Conservation (phyloP, 2,888 invertebrate genomes). For the Chydorus sphaericus region DNA sequence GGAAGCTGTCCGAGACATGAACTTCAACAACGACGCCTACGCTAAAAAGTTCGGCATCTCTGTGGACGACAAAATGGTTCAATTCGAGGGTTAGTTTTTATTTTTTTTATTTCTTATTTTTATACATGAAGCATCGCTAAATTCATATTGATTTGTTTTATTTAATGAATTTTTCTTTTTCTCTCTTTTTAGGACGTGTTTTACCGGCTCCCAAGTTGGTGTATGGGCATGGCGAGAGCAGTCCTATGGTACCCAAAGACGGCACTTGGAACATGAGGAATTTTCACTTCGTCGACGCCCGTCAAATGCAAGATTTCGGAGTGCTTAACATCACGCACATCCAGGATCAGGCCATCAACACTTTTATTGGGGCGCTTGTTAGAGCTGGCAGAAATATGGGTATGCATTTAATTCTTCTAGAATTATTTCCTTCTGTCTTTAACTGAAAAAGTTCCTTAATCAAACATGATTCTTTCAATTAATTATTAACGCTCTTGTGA, state of each 20-base stretch:
- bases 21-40: conserved; percentile 33
- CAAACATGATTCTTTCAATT: not conserved
- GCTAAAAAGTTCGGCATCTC: conserved; percentile 69
- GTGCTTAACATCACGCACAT: conserved; percentile 30
- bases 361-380: not conserved
- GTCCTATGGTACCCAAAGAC: conserved; percentile 5
- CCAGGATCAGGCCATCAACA: not conserved
- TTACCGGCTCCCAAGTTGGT: conserved; percentile 57
- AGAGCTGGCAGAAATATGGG: conserved; percentile 5
- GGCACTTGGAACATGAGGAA: conserved; percentile 21
- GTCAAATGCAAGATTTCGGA: conserved; percentile 32
- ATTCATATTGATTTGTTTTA: not conserved
- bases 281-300: conserved; percentile 23
- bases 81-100: conserved; percentile 36
- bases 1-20: conserved; percentile 38
- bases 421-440: not conserved
- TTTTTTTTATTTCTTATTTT: not conserved
- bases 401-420: not conserved
- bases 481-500: not conserved
- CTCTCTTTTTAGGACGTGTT: conserved; percentile 54
- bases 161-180: not conserved
- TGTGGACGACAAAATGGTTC: conserved; percentile 55
- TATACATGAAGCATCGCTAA: not conserved
- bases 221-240: conserved; percentile 35
- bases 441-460: too few species aligned